phyloP scores from a whole-genome alignment of 2,888 invertebrate species.

The Saturnia japonica region DNA sequence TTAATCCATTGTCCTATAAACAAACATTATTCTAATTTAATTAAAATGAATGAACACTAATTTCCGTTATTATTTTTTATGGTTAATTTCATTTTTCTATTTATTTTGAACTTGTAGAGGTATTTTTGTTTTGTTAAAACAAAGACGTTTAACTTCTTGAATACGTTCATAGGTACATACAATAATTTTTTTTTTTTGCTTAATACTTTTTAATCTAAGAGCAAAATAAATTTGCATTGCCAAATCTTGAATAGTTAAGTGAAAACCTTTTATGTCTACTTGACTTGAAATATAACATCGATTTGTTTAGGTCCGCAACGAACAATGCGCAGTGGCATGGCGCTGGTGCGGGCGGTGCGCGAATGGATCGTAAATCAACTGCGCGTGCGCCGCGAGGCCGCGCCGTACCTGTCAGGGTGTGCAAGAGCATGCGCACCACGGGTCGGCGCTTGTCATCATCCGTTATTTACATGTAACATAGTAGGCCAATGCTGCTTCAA shows the following conservation, averaged over 20 bases:
- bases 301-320: constrained; percentile 27
- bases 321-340: constrained; percentile 42
- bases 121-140: too few relatives aligned
- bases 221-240: not conserved
- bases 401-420: constrained; percentile 36
- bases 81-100: too few relatives aligned
- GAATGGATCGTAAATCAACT: constrained; percentile 41
- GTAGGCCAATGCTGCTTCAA: not conserved
- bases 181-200: too few relatives aligned
- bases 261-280: constrained; percentile 32
- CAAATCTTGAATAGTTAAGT: not conserved
- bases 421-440: not conserved
- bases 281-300: constrained; percentile 34
- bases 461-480: constrained; percentile 11
- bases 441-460: not conserved
- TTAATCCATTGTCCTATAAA: too few relatives aligned
- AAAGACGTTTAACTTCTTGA: too few relatives aligned
- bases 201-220: not conserved
- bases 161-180: too few relatives aligned
- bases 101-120: too few relatives aligned
- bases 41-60: too few relatives aligned
- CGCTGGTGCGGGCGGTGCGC: constrained; percentile 13
- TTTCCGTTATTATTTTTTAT: too few relatives aligned
- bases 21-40: too few relatives aligned
- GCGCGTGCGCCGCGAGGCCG: constrained; percentile 56